phyloP scores from a whole-genome alignment of 2,888 invertebrate species.

The Trichacis sp. region DNA sequence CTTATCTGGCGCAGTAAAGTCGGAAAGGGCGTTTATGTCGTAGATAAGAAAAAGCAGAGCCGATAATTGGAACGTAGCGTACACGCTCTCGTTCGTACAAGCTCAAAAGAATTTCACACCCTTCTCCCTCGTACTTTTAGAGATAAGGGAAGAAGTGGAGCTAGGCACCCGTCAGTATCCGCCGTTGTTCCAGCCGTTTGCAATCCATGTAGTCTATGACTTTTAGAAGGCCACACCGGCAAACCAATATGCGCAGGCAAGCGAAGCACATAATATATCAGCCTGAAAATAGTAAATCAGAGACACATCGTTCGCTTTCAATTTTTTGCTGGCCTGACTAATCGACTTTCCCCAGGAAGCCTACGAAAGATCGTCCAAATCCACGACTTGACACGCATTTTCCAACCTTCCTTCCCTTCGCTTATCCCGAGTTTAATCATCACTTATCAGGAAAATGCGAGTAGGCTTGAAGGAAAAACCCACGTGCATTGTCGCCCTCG shows the following conservation, averaged over 20 bases:
- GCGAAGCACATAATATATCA: no score
- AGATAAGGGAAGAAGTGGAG: conserved; percentile 47
- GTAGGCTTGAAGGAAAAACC: no score
- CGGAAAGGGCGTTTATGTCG: conserved; percentile 14
- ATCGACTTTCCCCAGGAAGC: not conserved
- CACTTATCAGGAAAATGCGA: no score
- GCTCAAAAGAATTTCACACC: no score
- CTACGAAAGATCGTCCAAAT: no score
- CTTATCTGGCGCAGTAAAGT: not conserved
- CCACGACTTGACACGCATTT: no score
- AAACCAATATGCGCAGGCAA: conserved; percentile 43
- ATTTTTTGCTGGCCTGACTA: no score
- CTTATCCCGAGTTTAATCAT: no score
- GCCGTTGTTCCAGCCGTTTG: conserved; percentile 16
- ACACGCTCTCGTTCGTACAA: conserved; percentile 55
- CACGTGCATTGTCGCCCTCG: no score
- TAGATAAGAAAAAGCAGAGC: conserved; percentile 48
- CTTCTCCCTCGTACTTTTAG: not conserved
- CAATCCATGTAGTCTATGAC: conserved; percentile 55
- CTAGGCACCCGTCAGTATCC: conserved; percentile 56
- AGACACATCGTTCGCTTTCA: no score
- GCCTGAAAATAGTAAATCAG: no score
- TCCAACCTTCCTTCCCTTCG: no score
- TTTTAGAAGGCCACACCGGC: conserved; percentile 60
- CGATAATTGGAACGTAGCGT: conserved; percentile 55